phyloP scores from a whole-genome alignment of 1,140 invertebrate species.

The Oryctes rhinoceros region DNA sequence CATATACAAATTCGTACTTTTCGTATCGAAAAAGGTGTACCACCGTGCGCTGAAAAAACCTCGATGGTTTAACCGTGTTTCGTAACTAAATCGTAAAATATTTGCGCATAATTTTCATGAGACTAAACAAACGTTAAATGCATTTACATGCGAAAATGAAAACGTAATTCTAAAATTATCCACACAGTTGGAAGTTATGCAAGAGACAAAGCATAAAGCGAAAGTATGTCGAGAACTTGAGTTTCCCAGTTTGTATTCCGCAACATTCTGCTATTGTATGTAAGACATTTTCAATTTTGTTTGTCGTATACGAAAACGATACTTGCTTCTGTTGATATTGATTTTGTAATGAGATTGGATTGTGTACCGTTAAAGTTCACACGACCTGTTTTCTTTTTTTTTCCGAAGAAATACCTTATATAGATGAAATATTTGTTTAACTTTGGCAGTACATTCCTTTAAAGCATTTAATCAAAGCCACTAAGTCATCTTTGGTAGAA shows the following conservation, averaged over 20 bases:
- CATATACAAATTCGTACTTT: too few species aligned
- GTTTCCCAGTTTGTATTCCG: background rate
- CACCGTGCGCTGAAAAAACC: too few species aligned
- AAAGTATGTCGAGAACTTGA: conserved; percentile 27
- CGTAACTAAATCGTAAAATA: background rate
- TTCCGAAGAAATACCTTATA: too few species aligned
- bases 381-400: too few species aligned
- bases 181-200: background rate
- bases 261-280: conserved; percentile 15
- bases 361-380: background rate
- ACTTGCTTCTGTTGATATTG: background rate
- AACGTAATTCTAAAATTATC: conserved; percentile 20
- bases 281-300: background rate
- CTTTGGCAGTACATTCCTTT: too few species aligned
- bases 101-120: conserved; percentile 3
- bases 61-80: background rate
- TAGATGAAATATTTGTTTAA: too few species aligned
- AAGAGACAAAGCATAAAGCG: conserved; percentile 20
- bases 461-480: too few species aligned
- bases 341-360: background rate
- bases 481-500: too few species aligned
- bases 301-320: background rate
- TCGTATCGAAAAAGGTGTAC: too few species aligned
- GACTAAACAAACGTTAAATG: background rate
- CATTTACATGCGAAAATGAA: conserved; percentile 24